Base-by-base conservation (phyloP, 1,140 invertebrate genomes). In the Drosophila mojavensis region DNA sequence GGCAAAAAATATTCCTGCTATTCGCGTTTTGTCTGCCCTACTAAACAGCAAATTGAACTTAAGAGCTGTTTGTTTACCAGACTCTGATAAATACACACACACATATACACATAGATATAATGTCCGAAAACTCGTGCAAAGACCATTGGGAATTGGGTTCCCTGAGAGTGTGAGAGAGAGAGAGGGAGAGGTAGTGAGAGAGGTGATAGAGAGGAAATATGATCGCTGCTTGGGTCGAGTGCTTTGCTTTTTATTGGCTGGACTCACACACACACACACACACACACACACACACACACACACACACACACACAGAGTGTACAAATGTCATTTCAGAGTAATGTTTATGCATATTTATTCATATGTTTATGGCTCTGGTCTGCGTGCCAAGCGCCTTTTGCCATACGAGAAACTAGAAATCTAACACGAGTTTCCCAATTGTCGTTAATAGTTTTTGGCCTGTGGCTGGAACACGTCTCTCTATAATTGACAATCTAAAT, bases 281-380 rank as follows among this genome's bases (percentile, higher is more conserved):
- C 28, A 28, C 48, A 24, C 15, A 56, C 4, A 41, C 3, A 5
- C 4, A 41, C 3, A 5, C 7, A 30, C 4, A 15, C 11, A 62
- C 28, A 28, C 48, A 24, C 15, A 56, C 10, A 41, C 2, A 41
- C 4, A 41, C 3, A 5, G 6, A 1, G 9, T 30, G 2, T 15
- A 48, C 24, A 58, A 43, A 66, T 54, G 56, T 59, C 50, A 60
- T 47, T 47, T n/a, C 45, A 6, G 15, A 20, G 4, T 24, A 48
- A 43, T 61, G 55, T 68, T 61, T 68, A 68, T 73, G 64, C 56
- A 61, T 68, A 73, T 67, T 73, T 73, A 73, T 61, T 61, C 64
- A 73, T 55, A 47, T 73, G 39, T 68, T 73, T 73, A 73, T 73
- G 69, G 54, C 36, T 66, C 1, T 48, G 45, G 53, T 58, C 53